Conservation (phyloP, 2,888 invertebrate species). For the Andrena praecox region DNA sequence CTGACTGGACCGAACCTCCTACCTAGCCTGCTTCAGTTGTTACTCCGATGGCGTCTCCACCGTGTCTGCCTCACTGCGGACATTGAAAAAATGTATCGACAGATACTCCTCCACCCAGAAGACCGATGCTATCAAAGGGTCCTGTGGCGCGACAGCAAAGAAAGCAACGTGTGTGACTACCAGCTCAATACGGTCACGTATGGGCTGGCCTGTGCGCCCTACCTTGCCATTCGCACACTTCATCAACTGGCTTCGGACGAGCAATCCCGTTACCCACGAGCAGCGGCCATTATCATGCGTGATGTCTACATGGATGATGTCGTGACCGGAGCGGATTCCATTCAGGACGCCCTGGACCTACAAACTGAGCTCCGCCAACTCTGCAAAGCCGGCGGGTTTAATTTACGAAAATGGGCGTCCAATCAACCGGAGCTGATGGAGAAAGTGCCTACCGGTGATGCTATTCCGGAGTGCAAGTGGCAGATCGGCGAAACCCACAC, state of each 20-base stretch:
- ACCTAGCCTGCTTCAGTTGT: no score
- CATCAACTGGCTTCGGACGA: conserved; percentile 50
- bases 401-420: no score
- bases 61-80: no score
- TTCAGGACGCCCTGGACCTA: neutral
- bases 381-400: neutral
- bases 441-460: neutral
- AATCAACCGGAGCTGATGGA: neutral
- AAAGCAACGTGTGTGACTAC: neutral
- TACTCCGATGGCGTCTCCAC: no score
- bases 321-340: conserved; percentile 47
- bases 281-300: conserved; percentile 25
- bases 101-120: neutral
- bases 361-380: conserved; percentile 35
- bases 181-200: conserved; percentile 39
- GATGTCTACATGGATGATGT: conserved; percentile 65
- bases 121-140: conserved; percentile 77
- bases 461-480: neutral
- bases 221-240: conserved; percentile 36
- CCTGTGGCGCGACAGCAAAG: conserved; percentile 70
- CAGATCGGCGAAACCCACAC: neutral
- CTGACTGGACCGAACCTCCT: neutral
- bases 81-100: conserved; percentile 18
- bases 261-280: conserved; percentile 40
- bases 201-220: conserved; percentile 44